These are phyloP conservation scores for Proisotoma minuta DNA, from an alignment of 2,888 invertebrate genomes.

Conservation along the genomic window DNA sequence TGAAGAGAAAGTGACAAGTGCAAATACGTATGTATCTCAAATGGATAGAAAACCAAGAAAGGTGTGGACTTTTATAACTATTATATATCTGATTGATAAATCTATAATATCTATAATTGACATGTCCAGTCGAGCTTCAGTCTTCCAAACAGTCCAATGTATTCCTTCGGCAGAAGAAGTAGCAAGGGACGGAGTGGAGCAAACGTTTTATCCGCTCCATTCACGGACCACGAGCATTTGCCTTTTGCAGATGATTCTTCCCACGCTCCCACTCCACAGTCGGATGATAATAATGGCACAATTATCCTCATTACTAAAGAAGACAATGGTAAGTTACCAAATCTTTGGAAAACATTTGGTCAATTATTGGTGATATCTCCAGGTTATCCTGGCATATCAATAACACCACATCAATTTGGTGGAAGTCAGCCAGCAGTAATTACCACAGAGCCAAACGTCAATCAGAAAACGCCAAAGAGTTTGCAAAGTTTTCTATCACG, in stretches of 20 bases:
- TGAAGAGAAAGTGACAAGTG: constrained; percentile 71
- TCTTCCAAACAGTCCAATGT: constrained; percentile 94
- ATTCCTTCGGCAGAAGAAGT: constrained; percentile 82
- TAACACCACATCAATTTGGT: too few relatives aligned
- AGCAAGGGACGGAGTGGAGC: constrained; percentile 76
- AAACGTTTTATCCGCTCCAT: constrained; percentile 88
- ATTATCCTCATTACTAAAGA: constrained; percentile 89
- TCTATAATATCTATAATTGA: too few relatives aligned
- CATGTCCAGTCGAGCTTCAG: constrained; percentile 92
- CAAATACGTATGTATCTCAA: constrained; percentile 54
- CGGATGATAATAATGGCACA: constrained; percentile 93
- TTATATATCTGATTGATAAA: too few relatives aligned
- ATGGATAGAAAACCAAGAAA: constrained; percentile 67
- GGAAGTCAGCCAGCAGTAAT: constrained; percentile 54
- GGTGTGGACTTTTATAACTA: constrained; percentile 63
- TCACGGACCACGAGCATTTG: constrained; percentile 73
- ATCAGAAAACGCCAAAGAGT: neutral
- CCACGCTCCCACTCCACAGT: constrained; percentile 95
- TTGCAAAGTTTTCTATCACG: too few relatives aligned
- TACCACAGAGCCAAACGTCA: neutral
- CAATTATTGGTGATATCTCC: too few relatives aligned
- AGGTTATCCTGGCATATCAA: too few relatives aligned
- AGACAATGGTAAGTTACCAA: too few relatives aligned
- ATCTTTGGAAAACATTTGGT: too few relatives aligned
- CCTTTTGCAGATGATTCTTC: constrained; percentile 98